phyloP scores from a whole-genome alignment of 2,888 invertebrate genomes.

The Timema cristinae region DNA sequence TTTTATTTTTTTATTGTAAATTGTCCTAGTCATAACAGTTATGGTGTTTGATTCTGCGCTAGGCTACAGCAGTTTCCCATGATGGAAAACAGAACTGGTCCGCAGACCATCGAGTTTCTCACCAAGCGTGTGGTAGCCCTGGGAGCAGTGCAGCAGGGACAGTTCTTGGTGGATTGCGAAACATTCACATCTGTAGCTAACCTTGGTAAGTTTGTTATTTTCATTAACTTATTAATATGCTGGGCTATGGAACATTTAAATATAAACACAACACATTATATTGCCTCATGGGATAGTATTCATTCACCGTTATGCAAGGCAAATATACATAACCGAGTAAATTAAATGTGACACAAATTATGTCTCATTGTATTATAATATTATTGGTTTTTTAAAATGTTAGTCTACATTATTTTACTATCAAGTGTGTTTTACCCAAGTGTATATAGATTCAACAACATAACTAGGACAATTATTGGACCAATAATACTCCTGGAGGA shows the following conservation, averaged over 20 bases:
- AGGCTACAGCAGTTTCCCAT: constrained; percentile 83
- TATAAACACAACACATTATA: constrained; percentile 9
- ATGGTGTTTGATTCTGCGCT: constrained; percentile 24
- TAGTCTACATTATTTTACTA: no score
- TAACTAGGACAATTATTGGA: no score
- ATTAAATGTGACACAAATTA: no score
- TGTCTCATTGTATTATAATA: no score
- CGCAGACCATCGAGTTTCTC: constrained; percentile 80
- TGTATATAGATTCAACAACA: no score
- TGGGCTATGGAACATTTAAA: constrained; percentile 3
- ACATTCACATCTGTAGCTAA: constrained; percentile 79
- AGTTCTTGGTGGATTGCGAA: constrained; percentile 92
- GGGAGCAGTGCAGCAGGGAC: constrained; percentile 83
- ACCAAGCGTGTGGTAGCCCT: constrained; percentile 80
- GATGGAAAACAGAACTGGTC: constrained; percentile 85
- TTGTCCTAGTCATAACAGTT: background rate
- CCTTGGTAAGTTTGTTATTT: constrained; percentile 50
- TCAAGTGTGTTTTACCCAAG: no score
- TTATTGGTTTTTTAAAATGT: no score
- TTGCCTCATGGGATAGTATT: no score
- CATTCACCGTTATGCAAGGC: no score
- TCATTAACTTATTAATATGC: background rate
- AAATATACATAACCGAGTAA: no score
- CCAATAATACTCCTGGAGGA: no score
- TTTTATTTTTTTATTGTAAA: no score